Evolutionary conservation across 2,113 vertebrate species (phyloP), one percentile per base, ranked within the genome.

Genomic region (Bambusicola thoracicus): DNA sequence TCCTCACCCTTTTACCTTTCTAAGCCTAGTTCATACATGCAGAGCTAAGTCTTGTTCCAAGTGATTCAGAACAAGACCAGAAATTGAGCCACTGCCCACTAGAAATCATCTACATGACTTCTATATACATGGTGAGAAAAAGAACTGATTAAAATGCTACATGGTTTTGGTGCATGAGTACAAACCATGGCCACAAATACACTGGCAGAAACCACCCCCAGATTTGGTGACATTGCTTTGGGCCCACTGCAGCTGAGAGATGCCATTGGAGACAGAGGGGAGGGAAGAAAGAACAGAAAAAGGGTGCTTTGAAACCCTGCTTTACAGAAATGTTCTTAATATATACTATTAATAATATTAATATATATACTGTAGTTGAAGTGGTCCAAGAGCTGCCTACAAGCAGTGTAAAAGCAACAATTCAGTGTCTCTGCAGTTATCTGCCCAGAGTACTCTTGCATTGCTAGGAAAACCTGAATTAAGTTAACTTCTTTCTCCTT

Each of bases 1-100:
- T 88, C 68, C 58, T 48, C 81, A 93, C 92, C 91, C 59, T 53
- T 48, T 53, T 61, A 40, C 56, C n/a, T 46, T 77, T 92, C 87
- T 87, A 76, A 40, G 81, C 73, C 86, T 85, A 25, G 66, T 81
- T 87, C 66, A 48, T 84, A 74, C 70, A 63, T 40, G 83, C 92
- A 90, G 77, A 93, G 76, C 62, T 81, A 73, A 87, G 74, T n/a
- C 44, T 90, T 78, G 49, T 67, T 95, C 86, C 86, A 93, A 92
- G 36, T 30, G 48, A 93, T 68, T 88, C 80, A 92, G 69, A 95
- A 62, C 90, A 93, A 84, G 67, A 74, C 48, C 34, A 84, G 65
- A 89, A 95, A 91, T 91, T 75, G 73, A 93, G 67, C 30, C 38
- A 38, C 87, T 63, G 49, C 91, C 88, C 90, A 75, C 69, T 88